These are phyloP conservation scores for Mormyrus proboscirostris DNA, from an alignment of 2,797 vertebrate species.

Conservation along the genomic window DNA sequence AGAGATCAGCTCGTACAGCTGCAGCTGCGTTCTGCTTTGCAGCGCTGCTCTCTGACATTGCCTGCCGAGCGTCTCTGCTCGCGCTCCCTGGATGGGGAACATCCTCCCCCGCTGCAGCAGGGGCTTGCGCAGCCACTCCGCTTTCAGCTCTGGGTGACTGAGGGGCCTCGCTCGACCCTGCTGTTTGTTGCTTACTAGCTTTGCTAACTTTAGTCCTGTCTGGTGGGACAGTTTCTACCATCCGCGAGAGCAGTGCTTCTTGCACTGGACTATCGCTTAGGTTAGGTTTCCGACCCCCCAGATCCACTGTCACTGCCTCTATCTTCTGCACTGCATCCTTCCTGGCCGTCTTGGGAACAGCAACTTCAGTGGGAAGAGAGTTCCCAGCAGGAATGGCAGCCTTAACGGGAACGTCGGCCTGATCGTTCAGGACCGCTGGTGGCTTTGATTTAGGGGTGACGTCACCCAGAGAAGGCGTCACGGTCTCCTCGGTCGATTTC, in stretches of 20 bases:
- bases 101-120: conserved; percentile 32
- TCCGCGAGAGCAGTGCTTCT: conserved; percentile 41
- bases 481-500: conserved; percentile 28
- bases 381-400: background rate
- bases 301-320: background rate
- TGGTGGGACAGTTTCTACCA: background rate
- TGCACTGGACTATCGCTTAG: background rate
- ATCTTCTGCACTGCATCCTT: background rate
- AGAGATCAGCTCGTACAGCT: conserved; percentile 60
- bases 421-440: background rate
- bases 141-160: background rate
- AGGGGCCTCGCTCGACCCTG: background rate
- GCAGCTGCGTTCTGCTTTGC: conserved; percentile 38
- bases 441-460: background rate
- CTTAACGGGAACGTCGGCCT: background rate
- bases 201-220: background rate
- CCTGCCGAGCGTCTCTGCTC: conserved; percentile 44
- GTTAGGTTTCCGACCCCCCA: background rate
- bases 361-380: background rate
- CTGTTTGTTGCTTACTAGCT: background rate
- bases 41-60: conserved; percentile 51
- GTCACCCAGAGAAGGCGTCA: conserved; percentile 35
- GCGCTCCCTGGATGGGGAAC: conserved; percentile 25
- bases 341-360: background rate
- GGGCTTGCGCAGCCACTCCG: conserved; percentile 32